These are phyloP conservation scores for Junonia oenone DNA, from an alignment of 2,888 invertebrate species.

Conservation along the genomic window DNA sequence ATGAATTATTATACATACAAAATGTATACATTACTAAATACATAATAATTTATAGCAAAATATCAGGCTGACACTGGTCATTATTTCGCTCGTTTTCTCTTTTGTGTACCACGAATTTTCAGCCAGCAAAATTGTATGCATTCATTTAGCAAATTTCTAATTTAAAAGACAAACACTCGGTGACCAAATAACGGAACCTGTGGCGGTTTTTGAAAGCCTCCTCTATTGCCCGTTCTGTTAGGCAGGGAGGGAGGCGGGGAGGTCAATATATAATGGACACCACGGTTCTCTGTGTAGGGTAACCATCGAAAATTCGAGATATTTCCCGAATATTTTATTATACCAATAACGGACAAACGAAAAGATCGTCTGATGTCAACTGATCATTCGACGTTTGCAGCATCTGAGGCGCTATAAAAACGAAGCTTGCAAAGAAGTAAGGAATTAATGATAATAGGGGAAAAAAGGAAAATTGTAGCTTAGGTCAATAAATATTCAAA, in stretches of 20 bases:
- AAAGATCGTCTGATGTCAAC: too few species aligned
- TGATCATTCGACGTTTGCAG: too few species aligned
- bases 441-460: too few species aligned
- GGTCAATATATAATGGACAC: slow-evolving; percentile 8
- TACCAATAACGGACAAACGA: too few species aligned
- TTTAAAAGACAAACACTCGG: slow-evolving; percentile 3
- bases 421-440: too few species aligned
- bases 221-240: neutral
- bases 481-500: too few species aligned
- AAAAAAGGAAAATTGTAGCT: too few species aligned
- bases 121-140: neutral
- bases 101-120: neutral
- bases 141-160: neutral
- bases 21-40: too few species aligned
- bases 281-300: slow-evolving; percentile 9
- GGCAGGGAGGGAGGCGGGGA: neutral
- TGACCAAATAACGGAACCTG: slow-evolving; percentile 5
- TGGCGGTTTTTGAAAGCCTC: slow-evolving; percentile 6
- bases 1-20: too few species aligned
- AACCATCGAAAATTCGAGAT: neutral
- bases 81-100: neutral
- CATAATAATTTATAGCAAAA: neutral
- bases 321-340: neutral
- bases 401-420: too few species aligned
- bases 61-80: neutral